Base-by-base conservation (phyloP, 2,113 vertebrate genomes). In the Tragelaphus buxtoni region DNA sequence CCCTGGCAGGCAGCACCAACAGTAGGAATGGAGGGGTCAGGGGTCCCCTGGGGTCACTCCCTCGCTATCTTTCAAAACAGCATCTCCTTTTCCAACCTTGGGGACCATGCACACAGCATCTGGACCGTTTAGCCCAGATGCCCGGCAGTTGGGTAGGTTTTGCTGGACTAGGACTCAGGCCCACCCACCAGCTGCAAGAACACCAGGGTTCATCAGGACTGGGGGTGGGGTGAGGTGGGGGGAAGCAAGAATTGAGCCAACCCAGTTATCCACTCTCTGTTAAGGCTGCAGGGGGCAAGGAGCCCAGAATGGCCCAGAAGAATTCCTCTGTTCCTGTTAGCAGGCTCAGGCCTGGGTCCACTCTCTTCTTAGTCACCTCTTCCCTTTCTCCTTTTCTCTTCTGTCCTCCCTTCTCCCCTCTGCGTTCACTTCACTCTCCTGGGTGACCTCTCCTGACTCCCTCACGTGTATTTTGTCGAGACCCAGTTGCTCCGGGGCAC, bases 1-100 rank as follows among this genome's bases (percentile, higher is more conserved):
- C 32, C 0, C 82, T n/a, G 82, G n/a, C 24, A 81, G 55, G 28
- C 47, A 39, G 32, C 1, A 11, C 35, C 0, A 3, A 55, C 28
- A 4, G 6, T 6, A 49, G 30, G 22, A 17, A 0, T n/a, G 74
- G 14, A 7, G 13, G 20, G 26, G 1, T 30, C 69, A 16, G 87
- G 56, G 0, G 28, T 13, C 28, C 4, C 5, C 49, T 8, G 7
- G 4, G 42, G 74, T 18, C 0, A 10, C 42, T 42, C 9, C 30
- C 55, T 55, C 32, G 1, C 39, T 13, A 1, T 42, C 85, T 82
- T 88, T 22, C 7, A 28, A 60, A 42, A n/a, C 42, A 11, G 55
- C 3, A 10, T 5, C 45, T 53, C 53, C n/a, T 30, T 45, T n/a
- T 22, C 32, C 0, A 0, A 17, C 0, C 0, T 1, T 0, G 0